Evolutionary conservation across 2,113 vertebrate genomes (phyloP).

Genomic region (Plectropomus leopardus): DNA sequence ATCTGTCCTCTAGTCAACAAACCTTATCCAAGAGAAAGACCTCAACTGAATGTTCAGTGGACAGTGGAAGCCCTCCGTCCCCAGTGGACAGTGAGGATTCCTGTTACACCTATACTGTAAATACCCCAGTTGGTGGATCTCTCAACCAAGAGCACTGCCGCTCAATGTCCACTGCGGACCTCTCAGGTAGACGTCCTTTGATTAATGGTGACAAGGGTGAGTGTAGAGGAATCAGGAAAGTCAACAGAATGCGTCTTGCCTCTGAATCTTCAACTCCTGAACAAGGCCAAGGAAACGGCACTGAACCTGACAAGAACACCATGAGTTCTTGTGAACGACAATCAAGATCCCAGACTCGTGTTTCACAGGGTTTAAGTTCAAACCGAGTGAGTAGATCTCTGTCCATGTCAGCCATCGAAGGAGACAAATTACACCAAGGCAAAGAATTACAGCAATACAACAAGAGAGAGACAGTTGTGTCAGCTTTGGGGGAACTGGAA

Average conservation of each 20-base stretch:
- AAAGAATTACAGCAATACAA: conserved; percentile 47
- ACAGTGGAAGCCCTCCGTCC: conserved; percentile 75
- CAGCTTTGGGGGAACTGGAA: conserved; percentile 43
- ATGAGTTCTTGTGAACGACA: conserved; percentile 34
- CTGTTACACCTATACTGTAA: conserved; percentile 77
- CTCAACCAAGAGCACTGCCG: conserved; percentile 61
- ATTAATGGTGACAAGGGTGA: conserved; percentile 54
- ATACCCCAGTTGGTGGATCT: conserved; percentile 66
- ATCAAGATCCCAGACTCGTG: conserved; percentile 50
- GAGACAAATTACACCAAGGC: conserved; percentile 49
- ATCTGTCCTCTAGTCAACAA: conserved; percentile 60
- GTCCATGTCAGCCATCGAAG: conserved; percentile 80
- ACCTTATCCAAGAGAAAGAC: conserved; percentile 63
- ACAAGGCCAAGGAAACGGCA: conserved; percentile 21
- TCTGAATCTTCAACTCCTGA: conserved; percentile 50
- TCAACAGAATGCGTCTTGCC: conserved; percentile 64
- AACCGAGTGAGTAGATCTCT: conserved; percentile 74
- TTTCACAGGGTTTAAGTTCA: conserved; percentile 25
- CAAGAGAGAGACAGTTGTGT: conserved; percentile 51
- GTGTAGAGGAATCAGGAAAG: conserved; percentile 61
- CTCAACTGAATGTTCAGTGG: conserved; percentile 56
- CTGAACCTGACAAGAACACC: conserved; percentile 34
- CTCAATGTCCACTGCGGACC: conserved; percentile 77
- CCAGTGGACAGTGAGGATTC: conserved; percentile 84
- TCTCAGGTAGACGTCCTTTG: conserved; percentile 67